Percentiles rank a stretch among this genome's conserved stretches.
phyloP scores from a whole-genome alignment of 2,113 vertebrate genomes.

The Antechinus stuartii region DNA sequence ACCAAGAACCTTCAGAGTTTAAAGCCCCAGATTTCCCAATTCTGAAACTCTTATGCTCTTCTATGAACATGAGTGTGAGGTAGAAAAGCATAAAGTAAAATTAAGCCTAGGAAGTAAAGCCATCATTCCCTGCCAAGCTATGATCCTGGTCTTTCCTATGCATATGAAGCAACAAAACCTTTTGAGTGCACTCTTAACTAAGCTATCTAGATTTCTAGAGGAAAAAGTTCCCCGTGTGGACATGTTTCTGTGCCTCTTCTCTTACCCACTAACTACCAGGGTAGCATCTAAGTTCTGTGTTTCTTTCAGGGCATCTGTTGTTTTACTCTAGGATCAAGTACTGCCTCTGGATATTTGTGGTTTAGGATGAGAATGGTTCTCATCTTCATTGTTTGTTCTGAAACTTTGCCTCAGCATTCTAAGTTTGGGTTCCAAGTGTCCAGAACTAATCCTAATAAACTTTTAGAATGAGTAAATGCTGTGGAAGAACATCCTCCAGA shows the following conservation, averaged over 20 bases:
- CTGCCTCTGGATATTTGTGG: not conserved
- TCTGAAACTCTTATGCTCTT: not conserved
- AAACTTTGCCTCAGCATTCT: not conserved
- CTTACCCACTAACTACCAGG: not conserved
- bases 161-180: not conserved
- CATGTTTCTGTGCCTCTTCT: not conserved
- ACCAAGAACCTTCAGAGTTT: not conserved
- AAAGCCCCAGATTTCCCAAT: not conserved
- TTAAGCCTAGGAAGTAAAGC: not conserved
- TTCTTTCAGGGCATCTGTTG: not conserved
- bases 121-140: not conserved
- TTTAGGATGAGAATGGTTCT: not conserved
- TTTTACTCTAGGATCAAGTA: not conserved
- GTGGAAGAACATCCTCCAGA: not conserved
- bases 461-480: not conserved
- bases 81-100: not conserved
- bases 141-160: not conserved
- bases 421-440: not conserved
- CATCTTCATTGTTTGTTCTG: not conserved
- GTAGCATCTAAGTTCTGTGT: not conserved
- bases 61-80: not conserved
- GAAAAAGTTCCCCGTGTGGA: not conserved
- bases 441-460: not conserved
- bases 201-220: not conserved
- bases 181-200: not conserved